A percentile compares a stretch with the other conserved stretches of the same genome.
These are phyloP conservation scores for Tachina grossa DNA, from an alignment of 2,888 invertebrate species.

Conservation along the genomic window DNA sequence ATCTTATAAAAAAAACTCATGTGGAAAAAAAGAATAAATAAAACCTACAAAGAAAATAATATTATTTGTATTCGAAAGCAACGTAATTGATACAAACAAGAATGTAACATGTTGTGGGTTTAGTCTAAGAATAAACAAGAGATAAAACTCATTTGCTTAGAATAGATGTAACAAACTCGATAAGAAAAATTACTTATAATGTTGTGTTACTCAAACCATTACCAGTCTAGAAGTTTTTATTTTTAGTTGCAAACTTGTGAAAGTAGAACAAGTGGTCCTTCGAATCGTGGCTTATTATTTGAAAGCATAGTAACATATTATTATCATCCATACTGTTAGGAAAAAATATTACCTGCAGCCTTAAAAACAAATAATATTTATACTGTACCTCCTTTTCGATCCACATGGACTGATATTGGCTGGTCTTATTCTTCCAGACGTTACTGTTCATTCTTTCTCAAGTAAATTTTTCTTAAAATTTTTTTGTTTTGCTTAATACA, in stretches of 20 bases:
- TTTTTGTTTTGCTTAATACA: too few relatives aligned
- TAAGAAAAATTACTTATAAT: neutral
- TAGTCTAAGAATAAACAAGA: neutral
- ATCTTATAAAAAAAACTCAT: slow-evolving; percentile 35
- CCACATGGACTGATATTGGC: too few relatives aligned
- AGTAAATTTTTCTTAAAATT: too few relatives aligned
- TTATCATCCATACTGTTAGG: too few relatives aligned
- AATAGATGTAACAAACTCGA: neutral
- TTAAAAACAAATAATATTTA: too few relatives aligned
- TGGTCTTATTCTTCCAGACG: too few relatives aligned
- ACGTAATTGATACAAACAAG: slow-evolving; percentile 32
- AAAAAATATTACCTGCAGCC: too few relatives aligned
- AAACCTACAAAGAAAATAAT: slow-evolving; percentile 18
- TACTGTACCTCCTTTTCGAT: too few relatives aligned
- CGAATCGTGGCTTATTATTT: neutral
- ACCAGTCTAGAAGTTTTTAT: neutral
- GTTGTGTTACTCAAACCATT: neutral
- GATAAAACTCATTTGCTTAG: neutral
- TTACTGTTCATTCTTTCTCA: too few relatives aligned
- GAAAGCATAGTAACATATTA: too few relatives aligned
- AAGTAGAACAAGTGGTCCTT: neutral
- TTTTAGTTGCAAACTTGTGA: neutral
- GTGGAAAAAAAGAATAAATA: neutral
- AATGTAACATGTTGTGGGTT: slow-evolving; percentile 14
- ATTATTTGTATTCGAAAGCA: slow-evolving; percentile 20